Conservation (phyloP, 2,113 vertebrate species). For the Podiceps cristatus region DNA sequence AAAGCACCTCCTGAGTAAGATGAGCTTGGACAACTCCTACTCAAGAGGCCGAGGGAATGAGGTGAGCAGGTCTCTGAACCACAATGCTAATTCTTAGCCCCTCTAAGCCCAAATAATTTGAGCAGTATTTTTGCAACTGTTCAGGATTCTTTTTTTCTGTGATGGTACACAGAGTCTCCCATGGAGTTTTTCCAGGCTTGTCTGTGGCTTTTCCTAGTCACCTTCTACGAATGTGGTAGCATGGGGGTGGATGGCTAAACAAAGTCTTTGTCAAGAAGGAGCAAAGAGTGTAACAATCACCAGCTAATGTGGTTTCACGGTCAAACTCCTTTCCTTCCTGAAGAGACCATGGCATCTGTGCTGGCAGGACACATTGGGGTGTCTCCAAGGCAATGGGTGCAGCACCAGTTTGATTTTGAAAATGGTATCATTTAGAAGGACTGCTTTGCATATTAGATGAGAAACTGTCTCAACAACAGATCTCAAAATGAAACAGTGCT, state of each 20-base stretch:
- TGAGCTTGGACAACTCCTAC: background rate
- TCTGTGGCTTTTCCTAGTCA: background rate
- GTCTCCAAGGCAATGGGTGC: background rate
- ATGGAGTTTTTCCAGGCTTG: background rate
- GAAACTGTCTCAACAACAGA: background rate
- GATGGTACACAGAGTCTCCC: background rate
- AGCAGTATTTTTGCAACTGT: background rate
- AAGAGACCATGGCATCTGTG: background rate
- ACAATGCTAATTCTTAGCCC: fast-evolving
- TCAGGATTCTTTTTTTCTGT: background rate
- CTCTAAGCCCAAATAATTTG: background rate
- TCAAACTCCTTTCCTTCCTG: fast-evolving
- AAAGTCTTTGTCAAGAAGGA: background rate
- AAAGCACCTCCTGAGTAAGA: background rate
- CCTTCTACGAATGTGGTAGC: background rate
- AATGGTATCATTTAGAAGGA: background rate
- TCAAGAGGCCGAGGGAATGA: background rate
- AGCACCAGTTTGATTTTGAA: background rate
- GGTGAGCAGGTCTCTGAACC: background rate
- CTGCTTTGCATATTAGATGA: background rate
- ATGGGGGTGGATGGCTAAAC: background rate
- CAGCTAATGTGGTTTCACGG: fast-evolving
- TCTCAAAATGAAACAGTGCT: background rate
- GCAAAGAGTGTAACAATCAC: fast-evolving
- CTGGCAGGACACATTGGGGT: background rate